These are phyloP conservation scores for Orestias chungarensis DNA, from an alignment of 2,797 vertebrate genomes.

Conservation along the genomic window DNA sequence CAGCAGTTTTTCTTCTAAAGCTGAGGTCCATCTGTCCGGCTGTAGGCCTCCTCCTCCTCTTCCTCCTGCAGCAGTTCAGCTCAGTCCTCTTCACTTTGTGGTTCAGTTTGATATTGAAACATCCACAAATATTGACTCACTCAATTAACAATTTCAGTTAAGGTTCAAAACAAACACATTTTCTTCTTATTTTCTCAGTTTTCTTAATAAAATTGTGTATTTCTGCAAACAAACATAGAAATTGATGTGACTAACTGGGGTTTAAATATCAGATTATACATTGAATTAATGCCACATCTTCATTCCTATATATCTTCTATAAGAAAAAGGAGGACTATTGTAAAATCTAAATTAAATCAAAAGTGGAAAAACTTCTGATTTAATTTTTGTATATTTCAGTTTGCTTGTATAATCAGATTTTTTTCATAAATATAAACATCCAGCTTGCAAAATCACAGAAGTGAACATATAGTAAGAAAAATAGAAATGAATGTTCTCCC, in stretches of 20 bases:
- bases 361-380: background rate
- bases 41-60: conserved; percentile 36
- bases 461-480: too few species aligned
- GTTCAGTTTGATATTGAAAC: background rate
- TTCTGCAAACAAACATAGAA: too few species aligned
- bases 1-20: conserved; percentile 64
- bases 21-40: conserved; percentile 67
- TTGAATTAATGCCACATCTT: background rate
- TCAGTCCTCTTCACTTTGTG: conserved; percentile 46
- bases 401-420: background rate
- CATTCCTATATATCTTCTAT: background rate
- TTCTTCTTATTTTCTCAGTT: background rate
- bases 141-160: background rate
- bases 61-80: conserved; percentile 49
- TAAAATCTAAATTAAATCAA: background rate
- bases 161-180: background rate
- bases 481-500: too few species aligned
- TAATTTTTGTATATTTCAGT: background rate
- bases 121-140: background rate
- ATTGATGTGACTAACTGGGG: background rate
- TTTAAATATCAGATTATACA: too few species aligned
- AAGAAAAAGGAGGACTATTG: background rate
- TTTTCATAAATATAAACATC: background rate
- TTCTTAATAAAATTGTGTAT: background rate
- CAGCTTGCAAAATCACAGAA: background rate